Base-by-base conservation (phyloP, 2,113 vertebrate genomes). In the Gymnarchus niloticus region DNA sequence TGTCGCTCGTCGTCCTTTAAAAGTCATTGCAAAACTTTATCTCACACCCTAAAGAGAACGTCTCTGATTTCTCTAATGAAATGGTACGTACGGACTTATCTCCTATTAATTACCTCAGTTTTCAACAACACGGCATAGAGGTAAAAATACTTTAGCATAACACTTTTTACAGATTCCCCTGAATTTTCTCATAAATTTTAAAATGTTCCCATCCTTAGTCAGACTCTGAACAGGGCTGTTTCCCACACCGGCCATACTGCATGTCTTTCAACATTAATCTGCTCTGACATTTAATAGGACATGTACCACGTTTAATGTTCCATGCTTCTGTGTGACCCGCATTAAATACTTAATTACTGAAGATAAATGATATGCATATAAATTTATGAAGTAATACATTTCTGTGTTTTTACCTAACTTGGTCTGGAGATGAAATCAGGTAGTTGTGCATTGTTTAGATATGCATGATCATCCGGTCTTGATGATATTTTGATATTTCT, bases 141-240 rank as follows among this genome's bases (percentile, higher is more conserved):
- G 41, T 73, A 41, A 73, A 73, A 73, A n/a, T n/a, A n/a, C n/a
- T n/a, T n/a, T n/a, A n/a, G n/a, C 65, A 73, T 33, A 73, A n/a
- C 65, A 41, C 65, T 73, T 73, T 37, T 6, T 33, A 41, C 65
- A 41, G 80, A 25, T 56, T 54, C 80, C 51, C 25, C 25, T 33
- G 25, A 54, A 73, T 28, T 73, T 73, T 3, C 33, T 73, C 65
- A 73, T 73, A 33, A 73, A 73, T 73, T 37, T 73, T 73, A 37
- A 17, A 73, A 12, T n/a, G n/a, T n/a, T n/a, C n/a, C n/a, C n/a
- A n/a, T n/a, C n/a, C n/a, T n/a, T n/a, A n/a, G n/a, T n/a, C n/a
- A n/a, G n/a, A n/a, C n/a, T n/a, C n/a, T n/a, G n/a, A n/a, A n/a
- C n/a, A n/a, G n/a, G n/a, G n/a, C n/a, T n/a, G n/a, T 54, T 54